A percentile compares a stretch with the other conserved stretches of the same genome.
These are phyloP conservation scores for Thecophora atra DNA, from an alignment of 2,888 invertebrate genomes.

Conservation along the genomic window DNA sequence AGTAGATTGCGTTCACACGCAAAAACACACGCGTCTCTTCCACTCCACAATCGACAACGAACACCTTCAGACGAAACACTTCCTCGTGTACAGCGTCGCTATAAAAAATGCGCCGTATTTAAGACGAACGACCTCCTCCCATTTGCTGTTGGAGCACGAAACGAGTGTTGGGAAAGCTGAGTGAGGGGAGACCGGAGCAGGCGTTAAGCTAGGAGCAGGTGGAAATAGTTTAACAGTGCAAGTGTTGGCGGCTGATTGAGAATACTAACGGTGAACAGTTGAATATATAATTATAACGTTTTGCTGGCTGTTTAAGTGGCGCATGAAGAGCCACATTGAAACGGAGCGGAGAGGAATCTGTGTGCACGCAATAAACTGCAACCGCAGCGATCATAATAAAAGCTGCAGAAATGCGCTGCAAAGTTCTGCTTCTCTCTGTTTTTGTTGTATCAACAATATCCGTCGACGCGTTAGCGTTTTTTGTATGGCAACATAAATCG, in stretches of 20 bases:
- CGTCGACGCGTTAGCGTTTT: too few species aligned
- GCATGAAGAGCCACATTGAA: constrained; percentile 16
- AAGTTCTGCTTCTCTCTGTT: not conserved
- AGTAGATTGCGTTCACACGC: too few species aligned
- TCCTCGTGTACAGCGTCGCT: too few species aligned
- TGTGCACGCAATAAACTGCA: constrained; percentile 6
- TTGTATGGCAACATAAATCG: not conserved
- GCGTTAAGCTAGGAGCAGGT: not conserved
- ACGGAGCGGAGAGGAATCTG: constrained; percentile 2
- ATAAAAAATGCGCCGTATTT: too few species aligned
- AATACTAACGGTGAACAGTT: not conserved
- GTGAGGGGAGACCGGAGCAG: too few species aligned
- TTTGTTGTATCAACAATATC: too few species aligned
- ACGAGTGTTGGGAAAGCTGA: not conserved
- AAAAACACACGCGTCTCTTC: too few species aligned
- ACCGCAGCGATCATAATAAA: not conserved
- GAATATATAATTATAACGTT: constrained; percentile 27
- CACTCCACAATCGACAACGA: too few species aligned
- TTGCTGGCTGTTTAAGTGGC: constrained; percentile 21
- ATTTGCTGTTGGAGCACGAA: not conserved
- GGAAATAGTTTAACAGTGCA: not conserved
- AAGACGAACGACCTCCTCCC: not conserved
- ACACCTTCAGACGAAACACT: too few species aligned
- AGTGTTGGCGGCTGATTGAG: not conserved
- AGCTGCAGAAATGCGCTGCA: not conserved